phyloP scores from a whole-genome alignment of 2,797 vertebrate species.

The Kryptopterus vitreolus region DNA sequence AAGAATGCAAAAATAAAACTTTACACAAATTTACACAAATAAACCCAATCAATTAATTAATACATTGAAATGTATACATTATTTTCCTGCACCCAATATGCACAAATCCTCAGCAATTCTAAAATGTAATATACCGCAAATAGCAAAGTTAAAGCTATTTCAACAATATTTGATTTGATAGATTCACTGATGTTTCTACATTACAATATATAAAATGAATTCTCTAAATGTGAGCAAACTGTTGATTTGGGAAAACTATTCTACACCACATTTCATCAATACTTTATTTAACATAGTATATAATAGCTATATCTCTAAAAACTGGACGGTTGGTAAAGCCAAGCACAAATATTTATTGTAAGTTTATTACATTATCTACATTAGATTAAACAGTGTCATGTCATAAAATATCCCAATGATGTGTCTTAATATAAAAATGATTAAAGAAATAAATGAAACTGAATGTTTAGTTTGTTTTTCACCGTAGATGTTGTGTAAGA shows the following conservation, averaged over 20 bases:
- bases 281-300: too few relatives aligned
- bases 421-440: not conserved
- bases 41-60: not conserved
- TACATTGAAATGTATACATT: not conserved
- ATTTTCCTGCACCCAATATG: not conserved
- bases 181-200: not conserved
- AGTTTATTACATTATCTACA: not conserved
- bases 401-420: not conserved
- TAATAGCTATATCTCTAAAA: not conserved
- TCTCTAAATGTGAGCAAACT: not conserved
- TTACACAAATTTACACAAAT: not conserved
- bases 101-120: not conserved
- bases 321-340: not conserved
- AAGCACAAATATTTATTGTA: not conserved
- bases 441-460: conserved; percentile 1
- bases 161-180: not conserved
- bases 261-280: not conserved
- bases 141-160: not conserved
- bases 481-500: not conserved
- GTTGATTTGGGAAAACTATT: not conserved
- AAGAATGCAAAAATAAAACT: not conserved
- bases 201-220: not conserved
- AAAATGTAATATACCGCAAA: not conserved
- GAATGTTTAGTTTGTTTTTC: not conserved
- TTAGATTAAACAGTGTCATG: conserved; percentile 13